Evolutionary conservation across 1,140 invertebrate species (phyloP), one percentile per base, ranked within the genome.

Genomic region (Drosophila lacteicornis): DNA sequence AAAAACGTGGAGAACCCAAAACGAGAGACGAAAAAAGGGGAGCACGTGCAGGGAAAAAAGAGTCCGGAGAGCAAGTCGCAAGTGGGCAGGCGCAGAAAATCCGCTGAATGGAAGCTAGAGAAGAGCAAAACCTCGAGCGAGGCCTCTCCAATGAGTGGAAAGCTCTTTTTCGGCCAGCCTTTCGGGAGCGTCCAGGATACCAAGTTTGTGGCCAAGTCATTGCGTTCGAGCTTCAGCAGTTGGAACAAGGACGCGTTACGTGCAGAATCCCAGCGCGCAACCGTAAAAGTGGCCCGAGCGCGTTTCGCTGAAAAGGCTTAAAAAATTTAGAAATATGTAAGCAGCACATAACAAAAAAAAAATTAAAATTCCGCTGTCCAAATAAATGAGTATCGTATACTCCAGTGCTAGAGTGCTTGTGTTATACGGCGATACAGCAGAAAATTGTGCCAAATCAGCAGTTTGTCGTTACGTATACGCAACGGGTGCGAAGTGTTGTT

Each of bases 221-320:
- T 78, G 59, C 67, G 77, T 80, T 88, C 61, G 62, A 82, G 77
- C 81, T 78, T 75, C 85, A 80, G 86, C 82, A 91, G 88, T 91
- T 91, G 80, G 60, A 91, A 91, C 87, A 91, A 91, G 87, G 88
- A 91, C 88, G 88, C 87, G 88, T 82, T 75, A 75, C 83, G 88
- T 76, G 81, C 74, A 87, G 69, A 83, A 82, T 69, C 79, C 68
- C 63, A 61, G 63, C 76, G 86, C 76, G 76, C 78, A 79, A 79
- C 46, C 75, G 74, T 50, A 57, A 53, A 73, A 74, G 61, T 62
- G 60, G 40, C 55, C 53, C 15, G 38, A 71, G 67, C 69, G 66
- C 69, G 67, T 22, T 71, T 17, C 40, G 22, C 25, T 19, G 40
- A 1, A 58, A 62, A 59, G 40, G 36, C 13, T 66, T 40, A 61